Evolutionary conservation across 1,140 invertebrate species (phyloP), one percentile per base, ranked within the genome.

Genomic region (Calosoma granatense): DNA sequence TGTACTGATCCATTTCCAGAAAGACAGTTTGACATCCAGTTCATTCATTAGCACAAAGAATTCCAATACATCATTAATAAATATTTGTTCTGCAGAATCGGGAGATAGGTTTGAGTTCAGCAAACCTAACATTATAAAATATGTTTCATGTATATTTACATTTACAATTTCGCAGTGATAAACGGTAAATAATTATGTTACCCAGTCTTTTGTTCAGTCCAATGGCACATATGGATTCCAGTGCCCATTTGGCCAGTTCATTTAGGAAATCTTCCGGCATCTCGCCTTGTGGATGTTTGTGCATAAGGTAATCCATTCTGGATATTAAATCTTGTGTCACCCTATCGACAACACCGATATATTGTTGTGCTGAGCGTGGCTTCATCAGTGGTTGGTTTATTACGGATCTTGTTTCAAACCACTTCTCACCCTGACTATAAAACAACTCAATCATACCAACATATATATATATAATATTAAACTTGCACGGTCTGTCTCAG

Each of bases 161-260:
- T 9, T 36, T 36, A 9, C 26, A 36, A 57, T 51, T n/a, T 51
- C n/a, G n/a, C n/a, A 19, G 43, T 51, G n/a, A n/a, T n/a, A n/a
- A n/a, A n/a, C n/a, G n/a, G n/a, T n/a, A n/a, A n/a, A n/a, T n/a
- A n/a, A n/a, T 6, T 6, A n/a, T 23, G 15, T 20, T 59, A 60
- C 65, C 82, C 11, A 90, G 67, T 14, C 84, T 72, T 12, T 75
- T 75, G 30, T 88, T 84, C 30, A 89, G 69, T 1, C 84, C 84
- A 1, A 90, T 77, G 2, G 80, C 66, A 0, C 75, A 80, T 2
- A 88, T 82, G 0, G 82, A 84, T 65, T 89, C 86, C 15, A 88
- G 64, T 1, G 83, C 73, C 80, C 84, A 83, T 64, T 83, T 78
- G 63, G 81, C 82, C 55, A 87, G 72, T 63, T 85, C 81, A 53